Conservation (phyloP, 2,888 invertebrate genomes). For the Diaphora mendica region DNA sequence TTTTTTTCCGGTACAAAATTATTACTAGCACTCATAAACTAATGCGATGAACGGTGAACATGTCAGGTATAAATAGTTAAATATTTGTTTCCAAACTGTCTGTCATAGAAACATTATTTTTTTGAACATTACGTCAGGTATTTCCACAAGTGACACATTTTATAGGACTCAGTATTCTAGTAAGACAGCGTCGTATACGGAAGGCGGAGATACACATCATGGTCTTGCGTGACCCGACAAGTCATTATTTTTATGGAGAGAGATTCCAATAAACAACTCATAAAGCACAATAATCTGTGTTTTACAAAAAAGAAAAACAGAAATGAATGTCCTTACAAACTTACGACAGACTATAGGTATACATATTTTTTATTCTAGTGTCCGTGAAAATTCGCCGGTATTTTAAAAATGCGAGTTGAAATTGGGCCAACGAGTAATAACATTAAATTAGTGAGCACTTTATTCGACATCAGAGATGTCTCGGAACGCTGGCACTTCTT, state of each 20-base stretch:
- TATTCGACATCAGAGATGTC: conserved; percentile 5
- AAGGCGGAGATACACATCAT: background rate
- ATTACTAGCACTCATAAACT: background rate
- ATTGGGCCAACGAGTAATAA: background rate
- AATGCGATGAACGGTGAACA: background rate
- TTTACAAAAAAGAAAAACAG: background rate
- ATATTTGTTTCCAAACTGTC: background rate
- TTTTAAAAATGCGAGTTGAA: conserved; percentile 1
- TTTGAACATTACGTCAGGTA: too few species aligned
- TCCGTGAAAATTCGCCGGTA: background rate
- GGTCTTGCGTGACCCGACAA: too few species aligned
- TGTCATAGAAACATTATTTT: too few species aligned
- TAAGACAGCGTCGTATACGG: background rate
- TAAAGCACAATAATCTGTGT: background rate
- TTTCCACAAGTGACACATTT: too few species aligned
- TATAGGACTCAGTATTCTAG: too few species aligned
- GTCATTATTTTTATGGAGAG: background rate
- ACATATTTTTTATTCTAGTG: background rate
- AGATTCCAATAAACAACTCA: background rate
- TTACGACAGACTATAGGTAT: background rate
- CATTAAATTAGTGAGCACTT: background rate
- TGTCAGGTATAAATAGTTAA: background rate
- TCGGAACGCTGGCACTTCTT: background rate
- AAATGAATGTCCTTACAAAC: background rate
- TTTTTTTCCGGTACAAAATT: background rate